A percentile compares a stretch with the other conserved stretches of the same genome.
Conservation (phyloP, 1,140 invertebrate genomes). For the Odontomachus brunneus region DNA sequence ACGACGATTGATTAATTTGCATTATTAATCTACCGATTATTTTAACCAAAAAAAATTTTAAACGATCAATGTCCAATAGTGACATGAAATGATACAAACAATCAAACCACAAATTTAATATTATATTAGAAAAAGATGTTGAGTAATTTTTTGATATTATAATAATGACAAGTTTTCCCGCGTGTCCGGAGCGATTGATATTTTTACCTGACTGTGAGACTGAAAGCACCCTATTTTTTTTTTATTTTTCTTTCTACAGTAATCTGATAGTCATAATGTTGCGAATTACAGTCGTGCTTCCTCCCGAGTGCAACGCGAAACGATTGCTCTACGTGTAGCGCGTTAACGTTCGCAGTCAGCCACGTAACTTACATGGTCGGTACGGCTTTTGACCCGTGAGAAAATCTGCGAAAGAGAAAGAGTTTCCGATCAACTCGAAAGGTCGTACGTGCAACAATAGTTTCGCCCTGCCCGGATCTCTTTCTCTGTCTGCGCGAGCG, state of each 20-base stretch:
- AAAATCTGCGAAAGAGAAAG: conserved; percentile 40
- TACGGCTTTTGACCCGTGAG: conserved; percentile 42
- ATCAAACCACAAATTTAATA: no score
- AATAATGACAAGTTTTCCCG: no score
- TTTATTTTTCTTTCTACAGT: conserved; percentile 5
- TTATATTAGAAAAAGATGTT: no score
- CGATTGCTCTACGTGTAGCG: not conserved
- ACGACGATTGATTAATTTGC: no score
- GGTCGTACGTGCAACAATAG: conserved; percentile 48
- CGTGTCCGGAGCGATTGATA: no score
- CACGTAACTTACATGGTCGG: conserved; percentile 5
- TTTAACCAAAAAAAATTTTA: no score
- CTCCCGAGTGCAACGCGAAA: conserved; percentile 7
- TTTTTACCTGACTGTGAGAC: no score
- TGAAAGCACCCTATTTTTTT: no score
- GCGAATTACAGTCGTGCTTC: conserved; percentile 24
- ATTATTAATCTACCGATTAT: no score
- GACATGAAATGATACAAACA: no score
- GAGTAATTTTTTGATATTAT: no score
- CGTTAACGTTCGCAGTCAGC: conserved; percentile 23
- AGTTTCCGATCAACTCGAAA: conserved; percentile 29
- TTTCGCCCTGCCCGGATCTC: not conserved
- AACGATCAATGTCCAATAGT: no score
- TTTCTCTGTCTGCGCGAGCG: conserved; percentile 1
- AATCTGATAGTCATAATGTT: conserved; percentile 36